These are phyloP conservation scores for Alcedo quadribrachys DNA, from an alignment of 2,797 vertebrate genomes.

Conservation along the genomic window DNA sequence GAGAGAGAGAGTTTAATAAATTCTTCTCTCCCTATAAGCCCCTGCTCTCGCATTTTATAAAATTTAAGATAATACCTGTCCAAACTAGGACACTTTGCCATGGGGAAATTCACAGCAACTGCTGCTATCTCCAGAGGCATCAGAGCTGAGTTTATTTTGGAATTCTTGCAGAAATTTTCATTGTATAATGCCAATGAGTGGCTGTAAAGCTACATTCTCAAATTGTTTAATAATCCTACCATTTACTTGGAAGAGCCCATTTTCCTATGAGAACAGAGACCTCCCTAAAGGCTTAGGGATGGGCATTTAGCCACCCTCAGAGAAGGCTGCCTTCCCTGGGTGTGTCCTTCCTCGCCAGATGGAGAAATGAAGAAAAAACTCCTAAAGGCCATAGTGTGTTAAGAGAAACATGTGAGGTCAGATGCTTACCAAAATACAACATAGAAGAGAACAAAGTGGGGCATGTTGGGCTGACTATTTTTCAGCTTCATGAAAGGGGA, in stretches of 20 bases:
- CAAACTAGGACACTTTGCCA: too few relatives aligned
- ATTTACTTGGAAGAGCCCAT: neutral
- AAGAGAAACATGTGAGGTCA: neutral
- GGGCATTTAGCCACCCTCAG: too few relatives aligned
- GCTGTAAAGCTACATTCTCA: neutral
- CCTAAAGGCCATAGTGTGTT: too few relatives aligned
- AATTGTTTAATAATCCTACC: neutral
- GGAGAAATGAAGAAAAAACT: neutral
- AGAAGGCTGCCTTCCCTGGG: neutral
- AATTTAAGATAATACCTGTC: too few relatives aligned
- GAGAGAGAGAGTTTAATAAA: too few relatives aligned
- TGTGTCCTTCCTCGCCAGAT: neutral
- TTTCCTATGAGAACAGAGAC: neutral
- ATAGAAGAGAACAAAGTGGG: neutral
- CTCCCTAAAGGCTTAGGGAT: neutral
- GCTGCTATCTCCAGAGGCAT: neutral
- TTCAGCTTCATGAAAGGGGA: neutral
- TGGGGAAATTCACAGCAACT: neutral
- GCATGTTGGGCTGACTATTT: neutral
- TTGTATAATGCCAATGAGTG: neutral
- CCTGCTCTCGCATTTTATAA: too few relatives aligned
- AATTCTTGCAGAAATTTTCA: neutral
- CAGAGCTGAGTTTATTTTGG: neutral
- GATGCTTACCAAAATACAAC: neutral
- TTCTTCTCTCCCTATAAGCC: too few relatives aligned